Evolutionary conservation across 2,797 vertebrate genomes (phyloP), one percentile per base, ranked within the genome.

Genomic region (Numenius phaeopus): DNA sequence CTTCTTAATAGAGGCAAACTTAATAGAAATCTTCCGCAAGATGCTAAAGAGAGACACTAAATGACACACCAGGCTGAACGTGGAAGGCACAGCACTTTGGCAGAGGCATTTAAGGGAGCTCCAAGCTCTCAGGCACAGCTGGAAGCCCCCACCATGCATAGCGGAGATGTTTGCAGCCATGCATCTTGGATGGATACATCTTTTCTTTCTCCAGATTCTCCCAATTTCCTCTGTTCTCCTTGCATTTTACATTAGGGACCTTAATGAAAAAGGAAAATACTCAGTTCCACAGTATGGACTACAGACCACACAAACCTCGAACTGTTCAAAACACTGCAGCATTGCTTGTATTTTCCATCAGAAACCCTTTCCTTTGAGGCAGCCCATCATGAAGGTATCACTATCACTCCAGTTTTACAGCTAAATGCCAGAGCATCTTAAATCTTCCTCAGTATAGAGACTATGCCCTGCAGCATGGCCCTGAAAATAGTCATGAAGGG

Each of bases 181-280:
- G 9, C 24, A 16, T 11, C 21, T 87, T 13, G 2, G 6, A 58
- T 0, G 0, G 27, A 16, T 7, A 11, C 3, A 7, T 16, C 30
- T 37, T 32, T 67, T 42, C 13, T 19, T 83, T 27, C 65, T 65
- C 20, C 62, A 23, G 11, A 65, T 65, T 65, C 54, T 71, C 49
- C 20, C 67, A 40, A 16, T 71, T 52, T 54, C 37, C 67, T 40
- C 21, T 34, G 2, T 29, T 75, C 26, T 66, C 61, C 39, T 26
- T 5, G 11, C 13, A 62, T 32, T 12, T 72, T 49, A 67, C 42
- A 22, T 62, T 47, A 6, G 7, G 13, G 9, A 27, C 15, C 37
- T 10, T 34, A 73, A 58, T 0, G 3, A 44, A 47, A 52, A 87
- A n/a, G 10, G 20, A 39, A 91, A 52, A 83, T 21, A 29, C 9